phyloP scores from a whole-genome alignment of 64 coral and sea anemone species.

The Hydrozoanthus tunicans region DNA sequence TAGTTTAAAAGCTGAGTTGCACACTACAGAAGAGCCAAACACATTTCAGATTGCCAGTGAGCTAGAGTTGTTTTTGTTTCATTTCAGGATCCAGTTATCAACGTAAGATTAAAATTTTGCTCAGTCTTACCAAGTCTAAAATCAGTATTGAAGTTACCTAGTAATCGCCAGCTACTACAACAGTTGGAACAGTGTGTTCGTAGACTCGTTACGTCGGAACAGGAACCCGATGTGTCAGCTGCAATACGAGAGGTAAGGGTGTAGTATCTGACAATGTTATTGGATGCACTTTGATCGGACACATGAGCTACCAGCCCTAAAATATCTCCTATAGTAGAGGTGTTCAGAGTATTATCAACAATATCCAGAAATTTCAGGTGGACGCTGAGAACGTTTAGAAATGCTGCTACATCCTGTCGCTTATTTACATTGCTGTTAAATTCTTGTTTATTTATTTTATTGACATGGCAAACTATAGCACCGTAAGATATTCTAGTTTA shows the following conservation, averaged over 20 bases:
- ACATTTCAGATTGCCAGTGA: background rate
- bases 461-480: no score
- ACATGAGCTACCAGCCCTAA: background rate
- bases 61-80: background rate
- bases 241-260: constrained; percentile 83
- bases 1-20: no score
- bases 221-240: constrained; percentile 93
- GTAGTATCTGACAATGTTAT: background rate
- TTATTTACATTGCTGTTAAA: no score
- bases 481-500: no score
- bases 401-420: no score
- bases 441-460: no score
- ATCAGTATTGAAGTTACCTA: constrained; percentile 90
- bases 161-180: constrained; percentile 80
- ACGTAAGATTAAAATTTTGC: constrained; percentile 98
- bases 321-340: background rate
- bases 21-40: background rate
- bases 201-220: constrained; percentile 81
- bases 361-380: no score
- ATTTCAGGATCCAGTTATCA: constrained; percentile 93
- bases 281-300: no score
- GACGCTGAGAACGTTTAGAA: no score
- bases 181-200: constrained; percentile 94
- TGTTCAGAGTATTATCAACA: no score
- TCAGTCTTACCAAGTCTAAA: constrained; percentile 87